phyloP scores from a whole-genome alignment of 1,140 invertebrate species.

The Temnothorax curvispinosus region DNA sequence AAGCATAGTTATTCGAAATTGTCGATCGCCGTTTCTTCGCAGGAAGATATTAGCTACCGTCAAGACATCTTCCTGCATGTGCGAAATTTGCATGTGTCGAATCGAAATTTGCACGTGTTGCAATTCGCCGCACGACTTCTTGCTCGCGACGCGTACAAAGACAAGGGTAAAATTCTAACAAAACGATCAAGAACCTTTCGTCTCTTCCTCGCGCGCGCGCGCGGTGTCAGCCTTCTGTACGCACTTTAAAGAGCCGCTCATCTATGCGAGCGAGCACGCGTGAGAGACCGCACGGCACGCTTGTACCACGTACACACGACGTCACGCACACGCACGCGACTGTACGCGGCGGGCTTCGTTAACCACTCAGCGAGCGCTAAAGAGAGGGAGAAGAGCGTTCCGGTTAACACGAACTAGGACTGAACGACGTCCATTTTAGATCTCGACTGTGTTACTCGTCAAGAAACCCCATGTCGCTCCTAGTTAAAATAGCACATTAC shows the following conservation, averaged over 20 bases:
- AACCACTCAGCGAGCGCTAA: constrained; percentile 42
- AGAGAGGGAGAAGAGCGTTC: constrained; percentile 43
- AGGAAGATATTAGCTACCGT: neutral
- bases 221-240: neutral
- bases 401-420: constrained; percentile 48
- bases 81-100: neutral
- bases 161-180: neutral
- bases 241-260: constrained; percentile 34
- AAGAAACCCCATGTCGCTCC: constrained; percentile 21
- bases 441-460: constrained; percentile 7
- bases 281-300: constrained; percentile 46
- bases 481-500: constrained; percentile 30
- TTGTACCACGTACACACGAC: constrained; percentile 13
- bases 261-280: constrained; percentile 33
- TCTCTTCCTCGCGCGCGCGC: neutral
- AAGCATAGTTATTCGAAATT: no score
- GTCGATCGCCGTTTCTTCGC: neutral
- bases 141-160: neutral
- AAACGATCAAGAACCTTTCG: constrained; percentile 27
- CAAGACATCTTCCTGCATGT: neutral
- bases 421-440: constrained; percentile 53
- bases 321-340: constrained; percentile 1
- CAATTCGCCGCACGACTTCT: constrained; percentile 7
- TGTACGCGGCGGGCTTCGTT: constrained; percentile 67
- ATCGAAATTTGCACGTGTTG: constrained; percentile 1